A percentile compares a stretch with the other conserved stretches of the same genome.
Conservation (phyloP, 2,113 vertebrate species). For the Oxygymnocypris stewartii region DNA sequence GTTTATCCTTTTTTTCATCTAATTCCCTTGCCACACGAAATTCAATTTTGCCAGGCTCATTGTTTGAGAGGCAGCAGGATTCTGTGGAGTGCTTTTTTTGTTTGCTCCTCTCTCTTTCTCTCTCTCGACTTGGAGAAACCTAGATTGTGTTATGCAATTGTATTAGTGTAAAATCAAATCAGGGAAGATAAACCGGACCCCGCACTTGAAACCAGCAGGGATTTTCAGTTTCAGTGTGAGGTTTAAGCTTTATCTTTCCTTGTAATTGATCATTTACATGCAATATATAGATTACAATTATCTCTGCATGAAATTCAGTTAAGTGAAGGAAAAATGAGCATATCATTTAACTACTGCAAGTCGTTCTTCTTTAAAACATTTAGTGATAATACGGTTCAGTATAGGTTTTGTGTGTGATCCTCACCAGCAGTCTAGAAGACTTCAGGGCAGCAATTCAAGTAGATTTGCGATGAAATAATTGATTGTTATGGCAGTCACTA, state of each 20-base stretch:
- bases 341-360: neutral
- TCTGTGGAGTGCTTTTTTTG: constrained; percentile 54
- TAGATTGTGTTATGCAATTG: constrained; percentile 60
- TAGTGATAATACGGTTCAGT: constrained; percentile 47
- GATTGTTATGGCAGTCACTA: constrained; percentile 67
- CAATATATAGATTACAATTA: constrained; percentile 17
- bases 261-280: constrained; percentile 26
- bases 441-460: constrained; percentile 50
- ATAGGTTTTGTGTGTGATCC: constrained; percentile 59
- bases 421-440: constrained; percentile 54
- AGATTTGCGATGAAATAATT: constrained; percentile 71
- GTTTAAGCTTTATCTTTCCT: constrained; percentile 42
- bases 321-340: constrained; percentile 1
- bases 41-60: constrained; percentile 62
- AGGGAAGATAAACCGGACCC: constrained; percentile 8
- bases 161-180: constrained; percentile 37
- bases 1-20: constrained; percentile 59
- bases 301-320: constrained; percentile 29
- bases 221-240: neutral
- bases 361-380: constrained; percentile 55
- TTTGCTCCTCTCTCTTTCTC: constrained; percentile 46
- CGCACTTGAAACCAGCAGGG: neutral
- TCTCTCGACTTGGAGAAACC: constrained; percentile 51
- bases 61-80: constrained; percentile 55
- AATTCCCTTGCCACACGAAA: constrained; percentile 63